These are phyloP conservation scores for Alcedo atthis DNA, from an alignment of 2,797 vertebrate species.

Conservation along the genomic window DNA sequence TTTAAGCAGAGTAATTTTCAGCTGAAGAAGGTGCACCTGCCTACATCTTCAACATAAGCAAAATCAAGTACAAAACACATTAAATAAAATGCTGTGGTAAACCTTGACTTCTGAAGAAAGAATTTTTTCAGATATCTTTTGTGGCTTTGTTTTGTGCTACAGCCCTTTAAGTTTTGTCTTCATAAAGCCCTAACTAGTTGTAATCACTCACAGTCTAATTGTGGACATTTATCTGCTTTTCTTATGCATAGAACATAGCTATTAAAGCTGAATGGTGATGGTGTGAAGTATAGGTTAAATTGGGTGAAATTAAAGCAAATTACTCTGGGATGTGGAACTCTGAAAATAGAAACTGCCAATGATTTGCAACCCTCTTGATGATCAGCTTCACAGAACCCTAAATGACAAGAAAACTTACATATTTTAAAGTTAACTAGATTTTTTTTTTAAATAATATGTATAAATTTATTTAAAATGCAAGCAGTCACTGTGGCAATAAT, in stretches of 20 bases:
- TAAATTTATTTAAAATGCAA: slow-evolving; percentile 81
- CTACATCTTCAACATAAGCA: slow-evolving; percentile 83
- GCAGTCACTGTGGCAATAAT: slow-evolving; percentile 73
- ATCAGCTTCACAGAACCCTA: slow-evolving; percentile 88
- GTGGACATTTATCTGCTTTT: slow-evolving; percentile 95
- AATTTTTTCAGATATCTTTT: slow-evolving; percentile 83
- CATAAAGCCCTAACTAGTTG: slow-evolving; percentile 87
- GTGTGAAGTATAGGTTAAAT: slow-evolving; percentile 97
- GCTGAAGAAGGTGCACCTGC: slow-evolving; percentile 86
- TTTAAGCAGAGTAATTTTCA: slow-evolving; percentile 81
- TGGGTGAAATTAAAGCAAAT: slow-evolving; percentile 98
- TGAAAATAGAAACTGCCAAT: slow-evolving; percentile 89
- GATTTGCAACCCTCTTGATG: slow-evolving; percentile 90
- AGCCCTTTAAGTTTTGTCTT: slow-evolving; percentile 88
- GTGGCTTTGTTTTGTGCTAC: slow-evolving; percentile 88
- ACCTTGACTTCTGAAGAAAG: slow-evolving; percentile 84
- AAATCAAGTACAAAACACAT: slow-evolving; percentile 83
- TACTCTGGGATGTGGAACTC: slow-evolving; percentile 91
- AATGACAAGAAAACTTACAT: slow-evolving; percentile 85
- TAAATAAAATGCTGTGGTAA: slow-evolving; percentile 81
- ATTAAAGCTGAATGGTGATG: slow-evolving; percentile 93
- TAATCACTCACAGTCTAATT: slow-evolving; percentile 95
- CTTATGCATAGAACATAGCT: slow-evolving; percentile 87
- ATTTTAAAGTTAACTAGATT: slow-evolving; percentile 84
- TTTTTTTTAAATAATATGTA: slow-evolving; percentile 77